Evolutionary conservation across 2,113 vertebrate genomes (phyloP), one percentile per base, ranked within the genome.

Genomic region (Tenebrosternarchus preto): DNA sequence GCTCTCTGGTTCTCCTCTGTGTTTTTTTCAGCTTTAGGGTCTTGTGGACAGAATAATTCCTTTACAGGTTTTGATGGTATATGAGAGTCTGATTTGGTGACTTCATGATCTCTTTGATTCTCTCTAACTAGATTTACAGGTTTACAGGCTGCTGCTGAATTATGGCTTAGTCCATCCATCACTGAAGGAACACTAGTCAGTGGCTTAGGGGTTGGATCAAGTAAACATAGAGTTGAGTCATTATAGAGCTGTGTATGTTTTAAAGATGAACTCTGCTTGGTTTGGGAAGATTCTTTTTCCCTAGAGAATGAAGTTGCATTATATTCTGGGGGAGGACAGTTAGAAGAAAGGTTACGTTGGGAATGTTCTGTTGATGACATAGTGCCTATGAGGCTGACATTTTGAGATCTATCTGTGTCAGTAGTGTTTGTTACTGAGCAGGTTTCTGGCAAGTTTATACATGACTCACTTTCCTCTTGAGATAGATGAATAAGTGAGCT

Each of bases 21-120:
- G 12, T 80, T 80, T 79, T 77, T 73, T 57, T 69, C 29, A 77
- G 84, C 17, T 50, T 57, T 76, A 57, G 70, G 1, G 67, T 74
- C 3, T 57, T 84, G 80, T 57, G 36, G 25, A 56, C 19, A 17
- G 55, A 78, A 74, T 36, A 36, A 68, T 73, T 80, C 59, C 16
- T 22, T 67, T 56, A 69, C 29, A 25, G 72, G 64, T 80, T 77
- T 83, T 33, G 61, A 53, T 31, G 71, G 50, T 36, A 70, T 55
- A 63, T 71, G 43, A 29, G 76, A n/a, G 12, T 82, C 77, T 53
- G 50, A 17, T 12, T 60, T 17, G 43, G n/a, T 36, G 4, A 36
- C 50, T 20, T 31, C n/a, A 27, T 64, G 67, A 72, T 1, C 19
- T 64, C 43, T 46, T 29, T 43, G 16, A 1, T 9, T 74, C 36